Evolutionary conservation across 1,140 invertebrate genomes (phyloP), one percentile per base, ranked within the genome.

Genomic region (Whitmania pigra): DNA sequence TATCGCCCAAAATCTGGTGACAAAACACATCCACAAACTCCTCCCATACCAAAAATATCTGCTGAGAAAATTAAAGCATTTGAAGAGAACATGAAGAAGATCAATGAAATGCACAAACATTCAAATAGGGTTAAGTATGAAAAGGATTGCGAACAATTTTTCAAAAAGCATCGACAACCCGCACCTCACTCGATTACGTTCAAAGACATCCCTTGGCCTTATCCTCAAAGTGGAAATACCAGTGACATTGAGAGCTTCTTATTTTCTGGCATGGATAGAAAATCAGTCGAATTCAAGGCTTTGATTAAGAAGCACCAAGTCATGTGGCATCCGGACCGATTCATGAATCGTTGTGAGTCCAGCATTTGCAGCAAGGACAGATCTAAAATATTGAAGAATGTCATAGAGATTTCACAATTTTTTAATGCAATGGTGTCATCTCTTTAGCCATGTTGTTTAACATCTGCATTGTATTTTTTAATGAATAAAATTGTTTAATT

Each of bases 61-160:
- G 22, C 22, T 22, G 29, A 63, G 22, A 63, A 63, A 63, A 63
- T 63, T 13, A 31, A 63, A 25, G 57, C 22, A 25, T 63, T 63
- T 63, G 57, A 63, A 63, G 29, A 31, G 18, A 63, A 63, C 22
- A 63, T 63, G 57, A 63, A 63, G 22, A 63, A 63, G 11, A 25
- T 31, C 29, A 63, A 25, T 63, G 29, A 63, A 63, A n/a, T 13
- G 11, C 9, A 31, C 22, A 63, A 63, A 63, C 11, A 63, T 11
- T 22, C 22, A 11, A 63, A 20, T 18, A 63, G 57, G 6, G 29
- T 2, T 6, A 22, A 13, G 22, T 31, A 63, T 15, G 22, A 25
- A 63, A 63, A 63, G 22, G 22, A 63, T 6, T 63, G 57, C 11
- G 57, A 63, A 63, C 22, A 63, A 18, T 63, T 63, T 31, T 63